Base-by-base conservation (phyloP, 2,888 invertebrate genomes). In the Miltochrista miniata region DNA sequence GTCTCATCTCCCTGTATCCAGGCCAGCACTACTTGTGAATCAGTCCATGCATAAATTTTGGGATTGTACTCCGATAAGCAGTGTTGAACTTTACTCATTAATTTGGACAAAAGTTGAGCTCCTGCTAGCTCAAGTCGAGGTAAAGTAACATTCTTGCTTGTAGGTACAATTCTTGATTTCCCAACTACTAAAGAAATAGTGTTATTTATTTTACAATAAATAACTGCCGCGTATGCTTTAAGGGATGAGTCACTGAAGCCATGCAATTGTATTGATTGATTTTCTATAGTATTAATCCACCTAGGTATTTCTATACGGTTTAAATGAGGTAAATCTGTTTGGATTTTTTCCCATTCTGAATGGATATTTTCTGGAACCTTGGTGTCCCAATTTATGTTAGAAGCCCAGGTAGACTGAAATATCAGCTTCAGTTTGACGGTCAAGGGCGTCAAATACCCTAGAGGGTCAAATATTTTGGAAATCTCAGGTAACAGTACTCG, bases 391-490 rank as follows among this genome's bases (percentile, higher is more conserved):
- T 42, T 12, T 12, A 54, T 33, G 0, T 50, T 15, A 0, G 29
- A 7, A 2, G 10, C 0, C 56, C 55, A 59, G 10, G 48, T 14
- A 14, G 37, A n/a, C 43, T 56, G 56, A 30, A 62, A 57, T 38
- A 62, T 13, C 11, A 62, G 33, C 24, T 62, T 62, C 1, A 50
- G 30, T 38, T 48, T 57, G 9, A 39, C 53, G 12, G 56, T 38
- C 5, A 60, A n/a, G 0, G 59, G 59, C 0, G 54, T 30, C 0
- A 59, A 15, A 56, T 54, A 62, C 0, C 57, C 63, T 13, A 60
- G 42, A 1, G 63, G 58, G 31, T 63, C 58, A 8, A 49, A 63
- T 38, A 58, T 12, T 42, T 54, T 63, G 0, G 58, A 48, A 30
- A 62, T 51, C 5, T 54, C 41, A 11, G 60, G 59, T 1, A 62